phyloP scores from a whole-genome alignment of 2,888 invertebrate genomes.

The Terebella lapidaria region DNA sequence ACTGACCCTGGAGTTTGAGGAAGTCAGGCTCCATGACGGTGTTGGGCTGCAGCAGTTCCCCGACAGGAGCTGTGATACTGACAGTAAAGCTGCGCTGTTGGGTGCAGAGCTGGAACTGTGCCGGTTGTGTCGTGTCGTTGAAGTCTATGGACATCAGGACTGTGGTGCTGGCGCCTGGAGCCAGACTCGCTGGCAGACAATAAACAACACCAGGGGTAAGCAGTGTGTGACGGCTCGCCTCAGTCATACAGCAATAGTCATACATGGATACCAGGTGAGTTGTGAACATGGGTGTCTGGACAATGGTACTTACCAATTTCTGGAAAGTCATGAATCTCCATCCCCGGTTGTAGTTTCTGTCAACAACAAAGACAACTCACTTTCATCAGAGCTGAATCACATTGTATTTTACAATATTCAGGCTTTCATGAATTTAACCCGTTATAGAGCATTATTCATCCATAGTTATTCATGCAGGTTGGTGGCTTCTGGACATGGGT shows the following conservation, averaged over 20 bases:
- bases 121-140: conserved; percentile 85
- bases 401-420: no score
- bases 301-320: conserved; percentile 59
- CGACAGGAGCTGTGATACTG: conserved; percentile 73
- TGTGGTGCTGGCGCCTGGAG: conserved; percentile 63
- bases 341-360: conserved; percentile 66
- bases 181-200: conserved; percentile 54
- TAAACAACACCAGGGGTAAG: no score
- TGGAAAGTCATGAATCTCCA: conserved; percentile 71
- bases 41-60: conserved; percentile 80
- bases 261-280: no score
- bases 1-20: conserved; percentile 40
- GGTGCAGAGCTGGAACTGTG: conserved; percentile 69
- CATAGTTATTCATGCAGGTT: no score
- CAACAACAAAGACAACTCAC: background rate
- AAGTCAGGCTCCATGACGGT: conserved; percentile 70
- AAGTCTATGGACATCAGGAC: conserved; percentile 81
- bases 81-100: conserved; percentile 35
- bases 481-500: no score
- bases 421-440: no score
- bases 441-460: no score
- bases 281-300: background rate
- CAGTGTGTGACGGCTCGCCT: no score
- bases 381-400: background rate
- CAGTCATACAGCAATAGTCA: no score